Percentiles rank a stretch among this genome's conserved stretches.
phyloP scores from a whole-genome alignment of 92 coral and sea anemone species.

The Metridium senile region DNA sequence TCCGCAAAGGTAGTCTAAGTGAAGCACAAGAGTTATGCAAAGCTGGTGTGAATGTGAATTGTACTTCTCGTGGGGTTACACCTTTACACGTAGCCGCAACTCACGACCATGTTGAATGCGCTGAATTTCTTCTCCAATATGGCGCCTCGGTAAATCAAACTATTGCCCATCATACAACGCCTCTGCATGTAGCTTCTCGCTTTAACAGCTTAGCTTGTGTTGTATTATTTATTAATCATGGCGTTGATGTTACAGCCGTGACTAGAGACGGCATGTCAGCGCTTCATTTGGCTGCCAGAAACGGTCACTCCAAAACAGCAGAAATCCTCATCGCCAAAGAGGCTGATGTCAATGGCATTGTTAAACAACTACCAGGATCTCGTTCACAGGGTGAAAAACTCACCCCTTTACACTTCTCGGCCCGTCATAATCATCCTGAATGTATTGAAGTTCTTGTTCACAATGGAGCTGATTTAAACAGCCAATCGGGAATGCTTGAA shows the following conservation, averaged over 20 bases:
- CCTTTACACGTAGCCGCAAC: slow-evolving; percentile 69
- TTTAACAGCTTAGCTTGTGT: slow-evolving; percentile 70
- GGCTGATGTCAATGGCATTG: slow-evolving; percentile 41
- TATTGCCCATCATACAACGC: slow-evolving; percentile 46
- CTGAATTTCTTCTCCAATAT: slow-evolving; percentile 58
- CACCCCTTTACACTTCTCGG: slow-evolving; percentile 62
- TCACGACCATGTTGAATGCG: slow-evolving; percentile 69
- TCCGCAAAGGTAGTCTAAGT: slow-evolving; percentile 51
- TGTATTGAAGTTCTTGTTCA: slow-evolving; percentile 45
- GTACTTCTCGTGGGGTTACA: slow-evolving; percentile 60
- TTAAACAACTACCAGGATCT: slow-evolving; percentile 35
- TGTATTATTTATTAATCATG: slow-evolving; percentile 48
- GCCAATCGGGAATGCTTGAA: slow-evolving; percentile 28
- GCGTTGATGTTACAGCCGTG: slow-evolving; percentile 60
- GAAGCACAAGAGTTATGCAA: slow-evolving; percentile 48
- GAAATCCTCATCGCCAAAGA: slow-evolving; percentile 48
- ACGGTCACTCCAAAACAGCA: slow-evolving; percentile 53
- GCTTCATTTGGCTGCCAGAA: slow-evolving; percentile 60
- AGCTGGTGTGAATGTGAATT: slow-evolving; percentile 62
- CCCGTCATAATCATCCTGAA: slow-evolving; percentile 65
- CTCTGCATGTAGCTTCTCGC: slow-evolving; percentile 63
- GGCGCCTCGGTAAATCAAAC: slow-evolving; percentile 55
- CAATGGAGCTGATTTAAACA: slow-evolving; percentile 50
- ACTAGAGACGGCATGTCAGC: slow-evolving; percentile 73
- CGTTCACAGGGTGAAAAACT: slow-evolving; percentile 47